Base-by-base conservation (phyloP, 2,113 vertebrate genomes). In the Campylomormyrus tamandua region DNA sequence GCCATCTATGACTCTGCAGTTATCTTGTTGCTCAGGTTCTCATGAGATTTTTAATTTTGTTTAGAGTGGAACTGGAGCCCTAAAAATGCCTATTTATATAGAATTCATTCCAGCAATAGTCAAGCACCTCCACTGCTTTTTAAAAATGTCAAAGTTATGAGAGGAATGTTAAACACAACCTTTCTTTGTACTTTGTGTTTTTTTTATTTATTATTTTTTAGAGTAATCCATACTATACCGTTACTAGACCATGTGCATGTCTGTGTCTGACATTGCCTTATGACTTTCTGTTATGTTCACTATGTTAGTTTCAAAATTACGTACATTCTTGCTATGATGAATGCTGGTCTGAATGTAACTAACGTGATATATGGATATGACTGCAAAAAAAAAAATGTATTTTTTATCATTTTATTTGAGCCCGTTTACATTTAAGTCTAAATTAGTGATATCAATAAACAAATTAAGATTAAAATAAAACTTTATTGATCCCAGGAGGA, bases 111-210 rank as follows among this genome's bases (percentile, higher is more conserved):
- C 35, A 10, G 8, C 19, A 1, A 11, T 52, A 85, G 90, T 6
- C 48, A 31, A 52, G n/a, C 10, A 35, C 62, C 58, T 87, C 56
- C 48, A 53, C 27, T n/a, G 19, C 62, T 35, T 35, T 31, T 24
- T 10, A 48, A 83, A n/a, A 24, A 74, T 90, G 62, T 83, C 70
- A 48, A 45, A 92, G 90, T 88, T 92, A 90, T 92, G 90, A 92
- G 83, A 89, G 91, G 92, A 93, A 92, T 92, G 92, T 88, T 89
- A 91, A 90, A 84, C 80, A 80, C 87, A 13, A 58, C n/a, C 45
- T 80, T 42, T 46, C 11, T 56, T 46, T 77, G 85, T 35, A 74
- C 39, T 74, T 86, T 70, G 13, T n/a, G 1, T 4, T 62, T 6
- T 13, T 48, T 66, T 46, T 6, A 24, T 5, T 7, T n/a, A 46